Evolutionary conservation across 2,113 vertebrate species (phyloP).

Genomic region (Strix uralensis): DNA sequence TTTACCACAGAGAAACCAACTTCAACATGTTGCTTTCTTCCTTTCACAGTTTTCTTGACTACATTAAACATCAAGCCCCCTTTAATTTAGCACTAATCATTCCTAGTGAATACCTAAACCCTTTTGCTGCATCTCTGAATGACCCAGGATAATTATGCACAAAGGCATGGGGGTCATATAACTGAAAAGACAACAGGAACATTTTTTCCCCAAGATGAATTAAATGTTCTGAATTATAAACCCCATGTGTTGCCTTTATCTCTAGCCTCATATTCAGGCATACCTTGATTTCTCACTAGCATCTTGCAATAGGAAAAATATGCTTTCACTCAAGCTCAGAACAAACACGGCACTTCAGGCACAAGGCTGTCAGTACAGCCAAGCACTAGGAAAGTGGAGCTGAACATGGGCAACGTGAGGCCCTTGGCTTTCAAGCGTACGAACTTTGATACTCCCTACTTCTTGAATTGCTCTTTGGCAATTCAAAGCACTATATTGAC

Average conservation of each 20-base stretch:
- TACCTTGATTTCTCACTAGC: background rate
- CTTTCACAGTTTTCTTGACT: background rate
- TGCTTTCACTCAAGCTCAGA: background rate
- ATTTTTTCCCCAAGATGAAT: background rate
- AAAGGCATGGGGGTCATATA: background rate
- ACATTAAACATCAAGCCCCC: background rate
- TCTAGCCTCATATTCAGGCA: background rate
- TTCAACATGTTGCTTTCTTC: background rate
- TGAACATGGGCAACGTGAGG: background rate
- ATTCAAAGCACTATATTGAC: background rate
- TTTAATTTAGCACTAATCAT: background rate
- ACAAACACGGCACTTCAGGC: fast-evolving
- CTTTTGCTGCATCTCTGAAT: background rate
- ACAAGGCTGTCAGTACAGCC: fast-evolving
- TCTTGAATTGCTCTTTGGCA: background rate
- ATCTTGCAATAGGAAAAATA: background rate
- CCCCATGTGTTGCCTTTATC: background rate
- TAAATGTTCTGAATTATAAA: background rate
- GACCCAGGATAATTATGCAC: background rate
- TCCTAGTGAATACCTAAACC: background rate
- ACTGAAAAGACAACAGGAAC: background rate
- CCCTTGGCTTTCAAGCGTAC: background rate
- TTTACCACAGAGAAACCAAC: background rate
- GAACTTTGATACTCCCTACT: background rate
- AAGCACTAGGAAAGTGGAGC: fast-evolving